Base-by-base conservation (phyloP, 2,113 vertebrate species). In the Corythornis madagascariensis region DNA sequence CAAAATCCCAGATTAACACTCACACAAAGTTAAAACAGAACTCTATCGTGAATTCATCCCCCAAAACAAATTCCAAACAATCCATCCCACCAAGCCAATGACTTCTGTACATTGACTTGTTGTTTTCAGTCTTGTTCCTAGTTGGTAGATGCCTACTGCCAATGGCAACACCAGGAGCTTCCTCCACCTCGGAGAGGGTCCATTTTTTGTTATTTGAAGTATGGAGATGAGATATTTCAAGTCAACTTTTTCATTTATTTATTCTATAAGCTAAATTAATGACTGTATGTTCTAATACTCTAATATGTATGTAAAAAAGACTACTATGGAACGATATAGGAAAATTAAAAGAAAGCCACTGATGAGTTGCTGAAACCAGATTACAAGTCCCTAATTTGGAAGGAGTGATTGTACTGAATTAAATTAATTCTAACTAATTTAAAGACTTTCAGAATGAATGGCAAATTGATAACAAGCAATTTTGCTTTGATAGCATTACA, bases 391-490 rank as follows among this genome's bases (percentile, higher is more conserved):
- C 31, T 84, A 78, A 83, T 86, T 70, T 88, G 73, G 83, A 85
- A 91, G 67, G 22, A 80, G 79, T 48, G n/a, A 65, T 74, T 85
- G 18, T 55, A 45, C 57, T 70, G 59, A 87, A 88, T 86, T 83
- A 93, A 95, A 97, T 90, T 81, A 75, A 78, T 92, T 88, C 81
- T 93, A 89, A 86, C 56, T 63, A 38, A 72, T 76, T 94, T 89
- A 93, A 95, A 80, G 86, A 53, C 70, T 94, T 95, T 72, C 74
- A 89, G 81, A 89, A 95, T 78, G 47, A 96, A 94, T 93, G 60
- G 63, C 38, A 95, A 95, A 94, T 74, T 92, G 74, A 95, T 93
- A 96, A 92, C 65, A 92, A 95, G 84, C 83, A 70, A 91, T 94
- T 92, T 64, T 3, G 0, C 55, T 92, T 79, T 83, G 78, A 92